phyloP scores from a whole-genome alignment of 2,797 vertebrate genomes.

The Liparis tanakae region DNA sequence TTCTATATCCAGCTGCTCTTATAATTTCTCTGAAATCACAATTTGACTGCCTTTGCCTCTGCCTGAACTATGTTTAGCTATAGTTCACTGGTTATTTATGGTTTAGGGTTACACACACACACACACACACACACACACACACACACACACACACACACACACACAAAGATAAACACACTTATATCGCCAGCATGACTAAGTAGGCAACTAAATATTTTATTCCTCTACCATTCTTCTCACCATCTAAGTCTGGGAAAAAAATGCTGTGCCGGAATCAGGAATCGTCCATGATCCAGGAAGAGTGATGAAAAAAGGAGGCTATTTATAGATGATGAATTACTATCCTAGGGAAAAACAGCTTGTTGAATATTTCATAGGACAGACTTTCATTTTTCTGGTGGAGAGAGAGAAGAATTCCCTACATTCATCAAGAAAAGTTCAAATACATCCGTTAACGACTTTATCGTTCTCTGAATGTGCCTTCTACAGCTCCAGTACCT shows the following conservation, averaged over 20 bases:
- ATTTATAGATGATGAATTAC: slow-evolving; percentile 80
- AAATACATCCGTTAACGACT: slow-evolving; percentile 55
- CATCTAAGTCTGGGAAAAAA: slow-evolving; percentile 52
- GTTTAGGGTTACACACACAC: slow-evolving; percentile 28
- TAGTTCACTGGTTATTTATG: slow-evolving; percentile 58
- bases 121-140: slow-evolving; percentile 4
- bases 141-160: slow-evolving; percentile 26
- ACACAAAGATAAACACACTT: neutral
- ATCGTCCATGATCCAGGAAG: slow-evolving; percentile 69
- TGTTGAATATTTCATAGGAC: slow-evolving; percentile 78
- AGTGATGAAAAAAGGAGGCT: slow-evolving; percentile 73
- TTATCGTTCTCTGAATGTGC: slow-evolving; percentile 43
- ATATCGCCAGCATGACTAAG: slow-evolving; percentile 53
- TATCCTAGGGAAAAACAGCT: slow-evolving; percentile 70
- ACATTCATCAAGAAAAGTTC: slow-evolving; percentile 54
- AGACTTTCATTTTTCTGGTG: slow-evolving; percentile 59
- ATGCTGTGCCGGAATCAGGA: slow-evolving; percentile 61
- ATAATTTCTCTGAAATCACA: slow-evolving; percentile 38
- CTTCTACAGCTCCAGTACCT: slow-evolving; percentile 37
- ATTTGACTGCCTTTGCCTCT: slow-evolving; percentile 32
- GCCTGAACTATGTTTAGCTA: slow-evolving; percentile 52
- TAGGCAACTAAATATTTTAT: slow-evolving; percentile 70
- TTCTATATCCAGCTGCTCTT: slow-evolving; percentile 27
- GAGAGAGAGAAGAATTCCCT: slow-evolving; percentile 56
- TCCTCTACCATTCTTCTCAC: slow-evolving; percentile 63